Percentiles rank a stretch among this genome's conserved stretches.
These are phyloP conservation scores for Eupsittula cactorum DNA, from an alignment of 2,113 vertebrate genomes.

Conservation along the genomic window DNA sequence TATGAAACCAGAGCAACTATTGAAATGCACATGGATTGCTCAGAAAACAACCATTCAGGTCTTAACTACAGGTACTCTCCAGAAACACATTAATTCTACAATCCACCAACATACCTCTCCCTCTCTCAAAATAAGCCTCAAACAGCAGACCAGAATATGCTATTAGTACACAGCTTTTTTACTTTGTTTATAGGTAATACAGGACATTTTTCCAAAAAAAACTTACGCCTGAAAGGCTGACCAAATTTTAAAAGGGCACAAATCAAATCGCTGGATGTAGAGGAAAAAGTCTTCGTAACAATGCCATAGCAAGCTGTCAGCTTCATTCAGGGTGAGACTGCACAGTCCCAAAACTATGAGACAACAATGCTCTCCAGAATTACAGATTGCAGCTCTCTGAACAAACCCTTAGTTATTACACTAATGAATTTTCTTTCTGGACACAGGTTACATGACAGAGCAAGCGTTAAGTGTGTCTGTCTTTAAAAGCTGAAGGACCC, in stretches of 20 bases:
- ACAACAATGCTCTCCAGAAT: background rate
- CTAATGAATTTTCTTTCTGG: background rate
- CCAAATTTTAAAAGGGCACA: background rate
- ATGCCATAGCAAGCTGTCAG: background rate
- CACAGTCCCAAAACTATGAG: background rate
- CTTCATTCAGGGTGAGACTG: background rate
- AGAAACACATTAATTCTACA: background rate
- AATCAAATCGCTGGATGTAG: background rate
- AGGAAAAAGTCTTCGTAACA: background rate
- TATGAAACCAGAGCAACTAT: background rate
- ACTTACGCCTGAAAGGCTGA: background rate
- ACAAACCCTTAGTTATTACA: background rate
- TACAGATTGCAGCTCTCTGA: background rate
- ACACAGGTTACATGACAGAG: background rate
- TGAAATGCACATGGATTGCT: background rate
- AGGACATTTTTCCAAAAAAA: background rate
- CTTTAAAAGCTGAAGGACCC: background rate
- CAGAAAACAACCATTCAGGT: background rate
- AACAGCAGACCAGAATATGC: background rate
- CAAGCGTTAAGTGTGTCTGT: fast-evolving
- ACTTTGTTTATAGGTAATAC: background rate
- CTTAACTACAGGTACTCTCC: background rate
- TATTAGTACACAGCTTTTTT: background rate
- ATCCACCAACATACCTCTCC: background rate
- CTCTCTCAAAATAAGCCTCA: background rate